phyloP scores from a whole-genome alignment of 2,113 vertebrate species.

The Calyptommatus sinebrachiatus region DNA sequence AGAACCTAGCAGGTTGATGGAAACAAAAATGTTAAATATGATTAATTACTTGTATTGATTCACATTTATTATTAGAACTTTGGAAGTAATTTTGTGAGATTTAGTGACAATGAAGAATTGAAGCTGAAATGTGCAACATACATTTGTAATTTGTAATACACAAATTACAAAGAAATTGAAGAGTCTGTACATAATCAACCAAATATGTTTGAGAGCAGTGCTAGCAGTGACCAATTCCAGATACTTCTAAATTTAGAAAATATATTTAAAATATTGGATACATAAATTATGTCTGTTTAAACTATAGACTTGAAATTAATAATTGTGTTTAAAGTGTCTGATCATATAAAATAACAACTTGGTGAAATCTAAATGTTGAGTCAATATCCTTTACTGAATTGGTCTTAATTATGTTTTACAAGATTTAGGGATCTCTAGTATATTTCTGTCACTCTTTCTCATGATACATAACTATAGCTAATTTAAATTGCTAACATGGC shows the following conservation, averaged over 20 bases:
- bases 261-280: neutral
- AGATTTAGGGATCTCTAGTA: conserved; percentile 23
- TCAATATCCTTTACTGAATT: neutral
- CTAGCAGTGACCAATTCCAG: neutral
- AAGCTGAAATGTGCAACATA: neutral
- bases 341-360: neutral
- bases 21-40: neutral
- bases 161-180: neutral
- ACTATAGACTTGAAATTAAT: neutral
- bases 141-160: neutral
- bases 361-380: neutral
- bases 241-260: neutral
- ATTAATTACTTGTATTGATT: neutral
- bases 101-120: neutral
- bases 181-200: neutral
- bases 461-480: conserved; percentile 22
- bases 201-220: neutral
- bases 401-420: neutral
- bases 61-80: neutral
- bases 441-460: conserved; percentile 21
- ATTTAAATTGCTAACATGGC: conserved; percentile 17
- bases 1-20: neutral
- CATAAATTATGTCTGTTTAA: neutral
- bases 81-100: neutral
- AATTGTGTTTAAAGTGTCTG: neutral